Evolutionary conservation across 2,797 vertebrate genomes (phyloP).

Genomic region (Gymnoscopelus microlampas): DNA sequence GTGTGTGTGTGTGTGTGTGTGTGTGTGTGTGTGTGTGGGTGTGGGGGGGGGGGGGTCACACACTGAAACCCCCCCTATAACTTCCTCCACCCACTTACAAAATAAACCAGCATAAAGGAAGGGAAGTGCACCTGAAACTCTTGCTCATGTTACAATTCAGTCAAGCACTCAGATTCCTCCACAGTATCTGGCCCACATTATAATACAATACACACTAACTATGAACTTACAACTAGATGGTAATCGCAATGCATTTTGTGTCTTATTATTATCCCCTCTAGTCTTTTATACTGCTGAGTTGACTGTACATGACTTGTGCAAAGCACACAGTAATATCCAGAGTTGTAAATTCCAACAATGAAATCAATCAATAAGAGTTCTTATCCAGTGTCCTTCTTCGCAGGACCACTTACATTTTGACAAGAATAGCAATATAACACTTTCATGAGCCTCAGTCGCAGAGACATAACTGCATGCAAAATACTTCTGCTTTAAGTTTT

Average conservation of each 20-base stretch:
- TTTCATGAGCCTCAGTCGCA: background rate
- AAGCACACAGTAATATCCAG: no score
- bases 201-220: background rate
- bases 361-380: no score
- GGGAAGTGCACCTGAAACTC: slow-evolving; percentile 51
- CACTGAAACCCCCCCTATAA: slow-evolving; percentile 5
- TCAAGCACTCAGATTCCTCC: slow-evolving; percentile 37
- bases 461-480: background rate
- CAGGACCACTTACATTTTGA: background rate
- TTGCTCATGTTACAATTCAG: slow-evolving; percentile 31
- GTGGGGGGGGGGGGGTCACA: background rate
- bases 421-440: background rate
- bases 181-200: slow-evolving; percentile 10
- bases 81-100: slow-evolving; percentile 23
- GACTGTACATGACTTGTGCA: no score
- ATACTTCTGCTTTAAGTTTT: background rate
- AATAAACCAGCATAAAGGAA: slow-evolving; percentile 32
- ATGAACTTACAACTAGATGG: no score
- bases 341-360: no score
- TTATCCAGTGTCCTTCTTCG: no score
- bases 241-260: no score
- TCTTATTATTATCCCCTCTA: no score
- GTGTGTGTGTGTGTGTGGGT: slow-evolving; percentile 4
- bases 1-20: slow-evolving; percentile 4
- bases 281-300: no score